Evolutionary conservation across 1,140 invertebrate species (phyloP).

Genomic region (Sycophaga agraensis): DNA sequence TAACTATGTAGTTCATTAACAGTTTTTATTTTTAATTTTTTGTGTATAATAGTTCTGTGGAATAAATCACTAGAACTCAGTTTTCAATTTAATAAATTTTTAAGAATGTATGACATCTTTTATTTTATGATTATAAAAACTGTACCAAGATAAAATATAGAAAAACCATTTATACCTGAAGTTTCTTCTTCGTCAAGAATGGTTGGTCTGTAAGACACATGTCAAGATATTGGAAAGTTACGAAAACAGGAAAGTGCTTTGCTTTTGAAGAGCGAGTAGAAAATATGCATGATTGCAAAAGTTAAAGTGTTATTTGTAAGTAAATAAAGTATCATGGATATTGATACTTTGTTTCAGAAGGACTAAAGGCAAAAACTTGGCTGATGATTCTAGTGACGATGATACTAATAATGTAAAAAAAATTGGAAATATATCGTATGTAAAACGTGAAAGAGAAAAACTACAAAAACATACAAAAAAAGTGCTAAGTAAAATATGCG

Average conservation of each 20-base stretch:
- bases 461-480: constrained; percentile 10
- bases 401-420: constrained; percentile 21
- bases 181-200: constrained; percentile 17
- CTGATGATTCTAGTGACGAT: constrained; percentile 8
- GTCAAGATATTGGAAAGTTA: constrained; percentile 15
- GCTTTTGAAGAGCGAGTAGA: constrained; percentile 27
- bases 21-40: constrained; percentile 27
- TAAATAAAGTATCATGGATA: constrained; percentile 34
- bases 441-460: not conserved
- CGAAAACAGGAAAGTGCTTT: constrained; percentile 16
- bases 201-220: constrained; percentile 4
- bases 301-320: constrained; percentile 22
- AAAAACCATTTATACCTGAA: constrained; percentile 15
- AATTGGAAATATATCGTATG: constrained; percentile 7
- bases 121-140: constrained; percentile 7
- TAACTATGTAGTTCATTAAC: constrained; percentile 11
- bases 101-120: not conserved
- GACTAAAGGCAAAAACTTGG: constrained; percentile 29
- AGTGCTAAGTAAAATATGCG: constrained; percentile 19
- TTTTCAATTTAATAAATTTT: too few relatives aligned
- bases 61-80: too few relatives aligned
- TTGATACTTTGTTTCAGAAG: constrained; percentile 45
- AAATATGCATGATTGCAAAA: constrained; percentile 33
- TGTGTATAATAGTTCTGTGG: too few relatives aligned
- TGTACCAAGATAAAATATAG: constrained; percentile 14